Percentiles rank a stretch among this genome's conserved stretches.
phyloP scores from a whole-genome alignment of 2,888 invertebrate genomes.

The Tenthredo livida region DNA sequence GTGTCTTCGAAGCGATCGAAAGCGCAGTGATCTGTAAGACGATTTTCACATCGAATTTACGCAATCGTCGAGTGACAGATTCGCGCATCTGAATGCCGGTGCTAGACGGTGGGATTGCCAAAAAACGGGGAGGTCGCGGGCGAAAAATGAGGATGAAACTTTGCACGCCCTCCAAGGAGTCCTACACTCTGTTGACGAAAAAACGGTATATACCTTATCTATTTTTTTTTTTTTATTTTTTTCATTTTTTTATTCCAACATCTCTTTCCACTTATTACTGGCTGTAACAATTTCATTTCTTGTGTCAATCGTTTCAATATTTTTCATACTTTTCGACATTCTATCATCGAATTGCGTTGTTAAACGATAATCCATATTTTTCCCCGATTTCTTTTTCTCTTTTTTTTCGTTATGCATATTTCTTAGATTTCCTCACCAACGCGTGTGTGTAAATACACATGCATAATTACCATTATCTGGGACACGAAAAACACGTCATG shows the following conservation, averaged over 20 bases:
- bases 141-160: conserved; percentile 76
- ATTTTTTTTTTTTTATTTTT: too few relatives aligned
- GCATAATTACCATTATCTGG: not conserved
- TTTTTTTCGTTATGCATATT: not conserved
- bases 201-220: conserved; percentile 70
- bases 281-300: too few relatives aligned
- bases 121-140: conserved; percentile 65
- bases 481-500: not conserved
- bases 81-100: conserved; percentile 72
- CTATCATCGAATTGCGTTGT: not conserved
- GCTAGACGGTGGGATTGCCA: conserved; percentile 72
- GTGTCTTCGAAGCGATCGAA: not conserved
- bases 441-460: not conserved
- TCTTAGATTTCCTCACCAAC: not conserved
- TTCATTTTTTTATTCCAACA: too few relatives aligned
- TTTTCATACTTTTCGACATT: not conserved
- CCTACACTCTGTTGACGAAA: conserved; percentile 75
- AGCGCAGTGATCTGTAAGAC: not conserved
- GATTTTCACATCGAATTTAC: not conserved
- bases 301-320: too few relatives aligned
- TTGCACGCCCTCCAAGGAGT: conserved; percentile 76
- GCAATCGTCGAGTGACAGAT: not conserved
- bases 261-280: too few relatives aligned
- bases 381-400: not conserved
- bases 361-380: conserved; percentile 6